phyloP scores from a whole-genome alignment of 2,113 vertebrate genomes.

The Nicator chloris region DNA sequence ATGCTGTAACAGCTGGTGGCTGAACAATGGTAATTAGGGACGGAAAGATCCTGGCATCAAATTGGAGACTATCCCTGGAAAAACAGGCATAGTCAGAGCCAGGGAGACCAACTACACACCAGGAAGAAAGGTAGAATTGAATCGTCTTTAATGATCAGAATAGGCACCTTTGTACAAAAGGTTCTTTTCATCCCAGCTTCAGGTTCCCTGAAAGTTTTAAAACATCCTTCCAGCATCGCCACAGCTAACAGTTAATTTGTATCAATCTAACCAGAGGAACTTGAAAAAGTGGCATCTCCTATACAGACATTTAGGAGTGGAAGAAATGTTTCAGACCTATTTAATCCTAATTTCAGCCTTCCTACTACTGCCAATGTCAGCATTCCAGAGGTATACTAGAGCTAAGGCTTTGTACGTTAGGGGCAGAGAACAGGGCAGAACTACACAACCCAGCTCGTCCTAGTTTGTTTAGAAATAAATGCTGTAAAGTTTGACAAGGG shows the following conservation, averaged over 20 bases:
- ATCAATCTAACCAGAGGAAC: neutral
- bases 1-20: neutral
- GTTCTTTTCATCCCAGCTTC: neutral
- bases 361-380: neutral
- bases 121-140: neutral
- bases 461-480: neutral
- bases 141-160: neutral
- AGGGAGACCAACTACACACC: neutral
- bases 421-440: neutral
- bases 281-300: neutral
- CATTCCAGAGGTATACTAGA: neutral
- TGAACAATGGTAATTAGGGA: neutral
- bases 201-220: neutral
- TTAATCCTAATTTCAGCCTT: neutral
- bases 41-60: neutral
- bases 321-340: neutral
- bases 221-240: neutral
- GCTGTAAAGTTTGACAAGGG: neutral
- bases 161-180: neutral
- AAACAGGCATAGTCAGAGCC: neutral
- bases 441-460: neutral
- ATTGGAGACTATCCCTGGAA: neutral
- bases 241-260: neutral
- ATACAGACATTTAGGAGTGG: neutral
- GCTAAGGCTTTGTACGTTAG: neutral